Base-by-base conservation (phyloP, 2,113 vertebrate species). In the Falco punctatus region DNA sequence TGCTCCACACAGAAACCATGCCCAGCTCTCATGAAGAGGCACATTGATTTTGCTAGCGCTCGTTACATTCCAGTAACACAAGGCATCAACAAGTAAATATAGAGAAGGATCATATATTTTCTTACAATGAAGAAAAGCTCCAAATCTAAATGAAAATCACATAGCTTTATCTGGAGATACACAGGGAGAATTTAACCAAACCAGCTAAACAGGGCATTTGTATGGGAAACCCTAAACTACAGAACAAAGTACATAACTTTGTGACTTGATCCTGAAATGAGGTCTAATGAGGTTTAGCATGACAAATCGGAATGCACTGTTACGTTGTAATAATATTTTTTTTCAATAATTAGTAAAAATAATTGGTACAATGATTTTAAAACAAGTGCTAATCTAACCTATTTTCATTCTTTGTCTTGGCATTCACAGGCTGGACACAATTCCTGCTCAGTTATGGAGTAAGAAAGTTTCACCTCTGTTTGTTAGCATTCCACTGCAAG, bases 41-140 rank as follows among this genome's bases (percentile, higher is more conserved):
- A 4, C 73, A 77, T 7, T 65, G 81, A 77, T 46, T 44, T 2
- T 30, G 24, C 75, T 23, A 35, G n/a, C 0, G 2, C 61, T 33
- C 5, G 0, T 35, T 4, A 38, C 2, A 0, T 20, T 12, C 46
- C 66, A 30, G 48, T 1, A 14, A 8, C 1, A 1, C 26, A 10
- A 74, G 22, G 32, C 64, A 38, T 32, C 88, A 19, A 13, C 33
- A 4, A 75, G 33, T 0, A 32, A 21, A 30, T 3, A 8, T 0
- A 5, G 17, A 30, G 46, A 23, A 67, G 38, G 20, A 33, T 42
- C 16, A 2, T 10, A 13, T 0, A 5, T 59, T 67, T 71, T 35
- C 51, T 73, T 51, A 19, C 54, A 79, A 59, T 4, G n/a, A 91
- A 85, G 52, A 22, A 49, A 67, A 90, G 52, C 54, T 65, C 52